Percentiles rank a stretch among this genome's conserved stretches.
Conservation (phyloP, 2,113 vertebrate genomes). For the Zapus hudsonius region DNA sequence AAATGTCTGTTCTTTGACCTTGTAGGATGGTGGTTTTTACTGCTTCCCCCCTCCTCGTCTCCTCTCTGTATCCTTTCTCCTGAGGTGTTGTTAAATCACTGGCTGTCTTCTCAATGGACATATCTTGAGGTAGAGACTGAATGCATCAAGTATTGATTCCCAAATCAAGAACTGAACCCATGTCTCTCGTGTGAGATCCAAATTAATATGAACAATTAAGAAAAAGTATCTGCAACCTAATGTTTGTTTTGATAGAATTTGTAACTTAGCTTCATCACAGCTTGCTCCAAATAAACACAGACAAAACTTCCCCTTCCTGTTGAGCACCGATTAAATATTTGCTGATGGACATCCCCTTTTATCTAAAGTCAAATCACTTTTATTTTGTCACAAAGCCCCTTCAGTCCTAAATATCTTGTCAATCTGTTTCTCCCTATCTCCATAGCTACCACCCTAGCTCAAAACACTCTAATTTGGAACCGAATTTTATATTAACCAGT, state of each 20-base stretch:
- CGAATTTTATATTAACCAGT: neutral
- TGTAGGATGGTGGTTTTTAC: neutral
- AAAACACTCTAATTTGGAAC: neutral
- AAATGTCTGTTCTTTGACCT: neutral
- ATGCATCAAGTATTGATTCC: neutral
- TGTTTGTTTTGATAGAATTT: conserved; percentile 31
- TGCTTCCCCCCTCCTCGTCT: neutral
- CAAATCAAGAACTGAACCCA: neutral
- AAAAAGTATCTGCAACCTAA: neutral
- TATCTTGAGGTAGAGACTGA: neutral
- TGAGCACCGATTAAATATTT: neutral
- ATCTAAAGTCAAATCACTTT: neutral
- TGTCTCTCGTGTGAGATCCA: neutral
- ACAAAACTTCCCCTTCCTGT: neutral
- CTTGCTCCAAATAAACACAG: neutral
- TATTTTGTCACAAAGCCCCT: neutral
- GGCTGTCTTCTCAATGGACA: neutral
- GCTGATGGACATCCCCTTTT: neutral
- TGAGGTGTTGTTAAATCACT: neutral
- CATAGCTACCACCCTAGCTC: neutral
- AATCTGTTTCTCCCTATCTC: neutral
- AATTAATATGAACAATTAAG: neutral
- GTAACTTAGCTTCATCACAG: neutral
- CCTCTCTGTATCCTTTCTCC: neutral
- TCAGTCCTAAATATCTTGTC: neutral